Evolutionary conservation across 2,797 vertebrate species (phyloP).

Genomic region (Aeoliscus strigatus): DNA sequence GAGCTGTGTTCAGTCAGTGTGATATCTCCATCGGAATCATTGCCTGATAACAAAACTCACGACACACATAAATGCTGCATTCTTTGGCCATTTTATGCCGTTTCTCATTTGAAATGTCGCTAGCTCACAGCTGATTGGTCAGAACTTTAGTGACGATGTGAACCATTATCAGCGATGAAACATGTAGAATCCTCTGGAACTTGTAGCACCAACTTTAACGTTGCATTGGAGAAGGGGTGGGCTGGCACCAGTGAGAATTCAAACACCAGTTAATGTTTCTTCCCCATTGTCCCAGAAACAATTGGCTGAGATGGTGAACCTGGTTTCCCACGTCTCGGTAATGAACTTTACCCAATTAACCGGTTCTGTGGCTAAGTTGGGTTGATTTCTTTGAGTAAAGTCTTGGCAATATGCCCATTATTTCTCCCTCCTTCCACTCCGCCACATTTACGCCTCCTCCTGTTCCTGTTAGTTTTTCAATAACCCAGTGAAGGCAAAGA

Average conservation of each 20-base stretch:
- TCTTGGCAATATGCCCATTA: constrained; percentile 56
- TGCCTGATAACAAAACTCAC: too few relatives aligned
- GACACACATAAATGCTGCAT: too few relatives aligned
- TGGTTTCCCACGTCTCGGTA: constrained; percentile 63
- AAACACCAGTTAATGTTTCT: constrained; percentile 62
- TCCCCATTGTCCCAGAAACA: constrained; percentile 53
- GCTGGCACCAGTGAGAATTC: constrained; percentile 60
- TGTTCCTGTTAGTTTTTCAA: constrained; percentile 46
- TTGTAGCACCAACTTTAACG: too few relatives aligned
- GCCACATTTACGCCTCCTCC: constrained; percentile 31
- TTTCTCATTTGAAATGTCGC: too few relatives aligned
- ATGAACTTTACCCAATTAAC: constrained; percentile 67
- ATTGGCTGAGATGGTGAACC: constrained; percentile 36
- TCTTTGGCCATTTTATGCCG: too few relatives aligned
- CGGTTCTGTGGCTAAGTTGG: constrained; percentile 61
- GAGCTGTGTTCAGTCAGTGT: too few relatives aligned
- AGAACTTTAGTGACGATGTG: too few relatives aligned
- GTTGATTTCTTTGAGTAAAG: constrained; percentile 45
- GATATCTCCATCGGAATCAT: too few relatives aligned
- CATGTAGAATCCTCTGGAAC: too few relatives aligned
- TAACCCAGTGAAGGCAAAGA: constrained; percentile 49
- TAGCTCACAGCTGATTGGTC: too few relatives aligned
- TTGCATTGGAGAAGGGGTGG: constrained; percentile 33
- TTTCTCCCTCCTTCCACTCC: constrained; percentile 5
- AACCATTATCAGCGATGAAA: too few relatives aligned